Percentiles rank a stretch among this genome's conserved stretches.
Conservation (phyloP, 2,113 vertebrate genomes). For the Crotalus horridus region DNA sequence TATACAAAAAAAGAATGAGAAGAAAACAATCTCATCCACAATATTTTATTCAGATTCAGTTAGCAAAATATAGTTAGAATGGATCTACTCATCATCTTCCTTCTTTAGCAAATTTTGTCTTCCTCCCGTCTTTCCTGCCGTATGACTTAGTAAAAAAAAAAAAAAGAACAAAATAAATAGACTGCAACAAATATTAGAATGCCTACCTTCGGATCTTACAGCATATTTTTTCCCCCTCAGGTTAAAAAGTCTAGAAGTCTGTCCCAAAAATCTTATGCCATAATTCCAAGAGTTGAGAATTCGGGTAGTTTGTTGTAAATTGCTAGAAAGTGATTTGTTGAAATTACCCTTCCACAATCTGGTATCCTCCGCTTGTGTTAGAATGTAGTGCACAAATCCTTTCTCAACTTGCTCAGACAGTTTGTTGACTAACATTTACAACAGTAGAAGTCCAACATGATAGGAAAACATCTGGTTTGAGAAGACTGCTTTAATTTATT, state of each 20-base stretch:
- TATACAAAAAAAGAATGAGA: not conserved
- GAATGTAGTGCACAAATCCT: not conserved
- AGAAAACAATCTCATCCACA: not conserved
- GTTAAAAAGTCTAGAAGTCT: not conserved
- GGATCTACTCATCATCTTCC: not conserved
- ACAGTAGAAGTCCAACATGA: not conserved
- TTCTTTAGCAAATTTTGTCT: not conserved
- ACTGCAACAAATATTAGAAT: not conserved
- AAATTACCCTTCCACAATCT: not conserved
- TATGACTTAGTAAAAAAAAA: not conserved
- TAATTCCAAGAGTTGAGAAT: not conserved
- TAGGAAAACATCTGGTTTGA: not conserved
- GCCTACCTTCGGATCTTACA: not conserved
- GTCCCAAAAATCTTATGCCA: not conserved
- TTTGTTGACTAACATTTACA: not conserved
- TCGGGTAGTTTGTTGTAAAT: not conserved
- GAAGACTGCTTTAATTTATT: not conserved
- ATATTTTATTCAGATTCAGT: not conserved
- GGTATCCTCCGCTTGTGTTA: not conserved
- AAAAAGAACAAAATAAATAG: not conserved
- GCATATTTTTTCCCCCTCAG: not conserved
- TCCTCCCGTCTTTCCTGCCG: not conserved
- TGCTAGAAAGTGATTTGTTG: not conserved
- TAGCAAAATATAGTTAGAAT: not conserved
- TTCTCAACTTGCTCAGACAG: not conserved